Evolutionary conservation across 2,888 invertebrate species (phyloP).

Genomic region (Cataglyphis rosenhaueri): DNA sequence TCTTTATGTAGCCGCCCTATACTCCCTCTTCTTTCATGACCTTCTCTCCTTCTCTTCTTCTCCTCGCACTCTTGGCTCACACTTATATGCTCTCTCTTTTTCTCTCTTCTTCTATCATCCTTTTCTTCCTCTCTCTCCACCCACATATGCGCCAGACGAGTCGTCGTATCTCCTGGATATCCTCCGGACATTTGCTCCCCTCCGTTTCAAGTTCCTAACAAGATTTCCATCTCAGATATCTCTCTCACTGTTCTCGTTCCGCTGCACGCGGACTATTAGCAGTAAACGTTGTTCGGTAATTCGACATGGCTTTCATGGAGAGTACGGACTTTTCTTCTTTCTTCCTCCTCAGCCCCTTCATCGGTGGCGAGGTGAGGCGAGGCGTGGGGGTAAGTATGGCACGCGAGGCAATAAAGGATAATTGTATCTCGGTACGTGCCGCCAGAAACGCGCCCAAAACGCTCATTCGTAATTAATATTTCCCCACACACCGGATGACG

Average conservation of each 20-base stretch:
- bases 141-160: conserved; percentile 62
- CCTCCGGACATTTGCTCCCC: conserved; percentile 72
- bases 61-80: conserved; percentile 37
- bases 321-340: conserved; percentile 58
- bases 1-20: conserved; percentile 79
- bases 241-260: conserved; percentile 58
- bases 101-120: conserved; percentile 8
- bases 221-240: conserved; percentile 74
- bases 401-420: conserved; percentile 52
- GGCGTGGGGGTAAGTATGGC: conserved; percentile 35
- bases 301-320: conserved; percentile 55
- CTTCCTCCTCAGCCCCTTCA: conserved; percentile 63
- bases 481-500: not conserved
- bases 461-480: conserved; percentile 41
- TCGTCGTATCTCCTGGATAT: conserved; percentile 73
- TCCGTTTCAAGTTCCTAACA: conserved; percentile 73
- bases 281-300: conserved; percentile 73
- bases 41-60: conserved; percentile 50
- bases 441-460: conserved; percentile 11
- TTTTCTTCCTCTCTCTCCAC: conserved; percentile 56
- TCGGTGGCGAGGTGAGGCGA: conserved; percentile 21
- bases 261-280: conserved; percentile 70
- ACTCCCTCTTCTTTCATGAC: conserved; percentile 51
- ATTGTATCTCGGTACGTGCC: conserved; percentile 52
- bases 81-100: conserved; percentile 62